Base-by-base conservation (phyloP, 2,797 vertebrate species). In the Ptychadena robeensis region DNA sequence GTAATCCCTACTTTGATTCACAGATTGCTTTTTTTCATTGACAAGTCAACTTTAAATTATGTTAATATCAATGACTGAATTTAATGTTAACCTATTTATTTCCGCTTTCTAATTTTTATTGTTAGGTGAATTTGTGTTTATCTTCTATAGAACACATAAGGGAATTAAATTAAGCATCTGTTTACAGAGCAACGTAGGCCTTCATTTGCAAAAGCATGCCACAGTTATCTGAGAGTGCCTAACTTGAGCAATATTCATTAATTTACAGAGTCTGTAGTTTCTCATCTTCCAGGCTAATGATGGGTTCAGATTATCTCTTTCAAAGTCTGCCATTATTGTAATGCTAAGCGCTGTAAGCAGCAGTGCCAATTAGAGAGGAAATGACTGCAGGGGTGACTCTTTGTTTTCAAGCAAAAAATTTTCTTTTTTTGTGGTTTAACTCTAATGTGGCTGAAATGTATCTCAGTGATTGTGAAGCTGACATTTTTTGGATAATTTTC, bases 291-390 rank as follows among this genome's bases (percentile, higher is more conserved):
- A 68, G 61, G 67, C 68, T 79, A 71, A 79, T 83, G 76, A 44
- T 73, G 63, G 74, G 44, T 79, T 84, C 44, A 73, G 68, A 59
- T 61, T 69, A 79, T 78, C 59, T 44, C 65, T 83, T 83, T 71
- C 31, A 79, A 79, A 78, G 30, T 53, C 81, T 82, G 37, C 38
- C 68, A 77, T 79, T 74, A 59, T 63, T 44, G 38, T 5, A 35
- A 6, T 10, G 34, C 63, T 63, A 34, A 83, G 59, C 64, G 75
- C 75, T 79, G 70, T 68, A 79, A 27, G 74, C 61, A 79, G 59
- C 75, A 74, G 34, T 68, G 76, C 64, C 82, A 84, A 79, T 80
- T 84, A 84, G 76, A 73, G 35, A 61, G 70, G 59, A 73, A 80
- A 80, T 73, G 69, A 74, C 76, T 79, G 37, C 82, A 79, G 40